Evolutionary conservation across 1,140 invertebrate genomes (phyloP).

Genomic region (Limonius californicus): DNA sequence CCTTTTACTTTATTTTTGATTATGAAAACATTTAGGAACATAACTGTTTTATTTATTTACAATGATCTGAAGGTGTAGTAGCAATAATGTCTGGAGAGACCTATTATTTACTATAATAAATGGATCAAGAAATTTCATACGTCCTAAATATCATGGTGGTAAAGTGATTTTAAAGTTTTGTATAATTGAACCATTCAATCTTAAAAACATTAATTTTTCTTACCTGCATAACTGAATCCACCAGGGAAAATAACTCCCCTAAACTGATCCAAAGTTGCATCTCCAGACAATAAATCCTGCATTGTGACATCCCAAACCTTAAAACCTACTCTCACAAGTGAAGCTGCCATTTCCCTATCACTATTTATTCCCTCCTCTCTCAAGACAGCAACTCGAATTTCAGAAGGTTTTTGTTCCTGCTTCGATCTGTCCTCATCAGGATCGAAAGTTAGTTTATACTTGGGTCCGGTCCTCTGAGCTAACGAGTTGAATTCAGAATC

Average conservation of each 20-base stretch:
- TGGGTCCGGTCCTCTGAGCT: constrained; percentile 55
- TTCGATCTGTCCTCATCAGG: constrained; percentile 50
- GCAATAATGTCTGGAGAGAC: too few species aligned
- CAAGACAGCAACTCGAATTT: constrained; percentile 80
- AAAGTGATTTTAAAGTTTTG: too few species aligned
- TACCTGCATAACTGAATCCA: constrained; percentile 95
- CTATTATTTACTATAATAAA: too few species aligned
- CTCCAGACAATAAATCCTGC: constrained; percentile 74
- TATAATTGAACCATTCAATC: too few species aligned
- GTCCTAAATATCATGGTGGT: too few species aligned
- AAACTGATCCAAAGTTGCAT: constrained; percentile 73
- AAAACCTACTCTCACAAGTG: constrained; percentile 87
- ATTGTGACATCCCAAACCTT: constrained; percentile 90
- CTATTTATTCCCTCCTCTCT: constrained; percentile 97
- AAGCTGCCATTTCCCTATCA: constrained; percentile 96
- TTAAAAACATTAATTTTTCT: constrained; percentile 20
- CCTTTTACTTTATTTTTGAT: too few species aligned
- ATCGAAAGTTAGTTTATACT: constrained; percentile 68
- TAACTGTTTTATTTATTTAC: not conserved
- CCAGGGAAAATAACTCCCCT: constrained; percentile 91
- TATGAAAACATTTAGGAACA: not conserved
- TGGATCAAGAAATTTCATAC: too few species aligned
- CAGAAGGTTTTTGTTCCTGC: constrained; percentile 37
- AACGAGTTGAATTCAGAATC: constrained; percentile 70
- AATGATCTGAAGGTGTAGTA: not conserved